A percentile compares a stretch with the other conserved stretches of the same genome.
Evolutionary conservation across 2,888 invertebrate species (phyloP).

Genomic region (Caradrina kadenii): DNA sequence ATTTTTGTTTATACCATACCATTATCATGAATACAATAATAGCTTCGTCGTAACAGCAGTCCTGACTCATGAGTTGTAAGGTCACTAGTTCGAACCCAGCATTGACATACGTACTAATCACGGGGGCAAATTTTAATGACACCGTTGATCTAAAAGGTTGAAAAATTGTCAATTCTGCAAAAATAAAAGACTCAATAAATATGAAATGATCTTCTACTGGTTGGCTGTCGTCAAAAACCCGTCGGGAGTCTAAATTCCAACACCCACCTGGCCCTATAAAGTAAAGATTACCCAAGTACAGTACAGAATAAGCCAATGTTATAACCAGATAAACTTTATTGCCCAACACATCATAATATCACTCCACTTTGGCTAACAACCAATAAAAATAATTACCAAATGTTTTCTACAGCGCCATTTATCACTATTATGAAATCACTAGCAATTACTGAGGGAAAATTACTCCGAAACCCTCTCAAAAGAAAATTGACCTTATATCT

Average conservation of each 20-base stretch:
- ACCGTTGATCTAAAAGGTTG: no score
- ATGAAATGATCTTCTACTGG: no score
- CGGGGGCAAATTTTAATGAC: no score
- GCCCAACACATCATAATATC: conserved; percentile 35
- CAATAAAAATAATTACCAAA: conserved; percentile 77
- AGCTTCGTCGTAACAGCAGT: no score
- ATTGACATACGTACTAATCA: no score
- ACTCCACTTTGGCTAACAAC: conserved; percentile 48
- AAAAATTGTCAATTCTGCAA: no score
- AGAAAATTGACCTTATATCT: neutral
- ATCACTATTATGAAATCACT: conserved; percentile 82
- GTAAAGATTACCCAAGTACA: conserved; percentile 7
- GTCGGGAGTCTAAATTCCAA: no score
- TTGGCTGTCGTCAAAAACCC: no score
- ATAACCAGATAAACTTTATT: conserved; percentile 35
- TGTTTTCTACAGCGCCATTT: conserved; percentile 70
- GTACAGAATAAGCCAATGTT: conserved; percentile 10
- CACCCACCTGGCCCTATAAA: no score
- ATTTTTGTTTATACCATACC: conserved; percentile 18
- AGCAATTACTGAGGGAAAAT: conserved; percentile 75
- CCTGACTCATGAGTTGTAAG: no score
- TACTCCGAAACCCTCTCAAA: conserved; percentile 35
- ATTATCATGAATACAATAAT: neutral
- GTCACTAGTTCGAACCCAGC: no score
- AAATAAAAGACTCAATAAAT: no score